phyloP scores from a whole-genome alignment of 2,113 vertebrate species.

The Pteropus alecto region DNA sequence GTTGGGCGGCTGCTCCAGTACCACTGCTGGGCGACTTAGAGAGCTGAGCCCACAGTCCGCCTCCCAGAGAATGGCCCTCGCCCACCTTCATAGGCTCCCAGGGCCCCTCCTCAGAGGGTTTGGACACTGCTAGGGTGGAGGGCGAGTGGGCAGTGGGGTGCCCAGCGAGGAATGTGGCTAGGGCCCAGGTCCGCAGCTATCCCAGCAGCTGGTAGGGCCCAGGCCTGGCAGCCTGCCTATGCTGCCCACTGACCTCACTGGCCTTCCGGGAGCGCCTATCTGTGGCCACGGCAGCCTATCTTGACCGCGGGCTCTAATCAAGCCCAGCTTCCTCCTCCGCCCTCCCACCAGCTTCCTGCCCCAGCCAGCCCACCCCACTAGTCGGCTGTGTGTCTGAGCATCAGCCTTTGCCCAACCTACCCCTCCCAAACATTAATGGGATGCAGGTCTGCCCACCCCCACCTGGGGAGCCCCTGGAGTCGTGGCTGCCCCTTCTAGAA shows the following conservation, averaged over 20 bases:
- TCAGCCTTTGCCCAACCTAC: not conserved
- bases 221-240: not conserved
- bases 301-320: constrained; percentile 28
- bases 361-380: not conserved
- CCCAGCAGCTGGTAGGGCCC: not conserved
- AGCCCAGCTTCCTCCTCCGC: constrained; percentile 54
- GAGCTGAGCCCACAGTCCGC: not conserved
- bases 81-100: not conserved
- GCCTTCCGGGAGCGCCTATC: constrained; percentile 39
- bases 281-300: constrained; percentile 60
- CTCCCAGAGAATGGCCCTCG: rapidly evolving
- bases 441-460: not conserved
- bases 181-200: not conserved
- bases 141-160: rapidly evolving
- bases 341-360: constrained; percentile 41
- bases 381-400: not conserved
- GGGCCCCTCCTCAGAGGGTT: not conserved
- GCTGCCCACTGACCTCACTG: constrained; percentile 32
- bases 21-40: not conserved
- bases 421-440: not conserved
- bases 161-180: not conserved
- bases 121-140: not conserved
- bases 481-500: not conserved
- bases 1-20: rapidly evolving
- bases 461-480: not conserved